Evolutionary conservation across 2,113 vertebrate genomes (phyloP).

Genomic region (Hirundichthys speculiger): DNA sequence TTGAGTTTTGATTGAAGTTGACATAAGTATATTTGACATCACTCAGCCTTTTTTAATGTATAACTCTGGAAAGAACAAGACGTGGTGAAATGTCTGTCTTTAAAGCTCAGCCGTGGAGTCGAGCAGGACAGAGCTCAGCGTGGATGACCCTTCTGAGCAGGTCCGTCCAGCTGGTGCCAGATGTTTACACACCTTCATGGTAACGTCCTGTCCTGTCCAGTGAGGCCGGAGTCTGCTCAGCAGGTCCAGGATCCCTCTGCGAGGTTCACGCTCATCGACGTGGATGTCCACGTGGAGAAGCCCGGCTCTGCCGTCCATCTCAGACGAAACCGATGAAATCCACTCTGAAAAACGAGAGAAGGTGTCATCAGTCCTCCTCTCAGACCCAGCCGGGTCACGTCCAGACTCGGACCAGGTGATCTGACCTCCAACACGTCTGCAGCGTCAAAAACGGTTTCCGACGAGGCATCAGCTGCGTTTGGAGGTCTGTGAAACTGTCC

Average conservation of each 20-base stretch:
- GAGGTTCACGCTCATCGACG: constrained; percentile 66
- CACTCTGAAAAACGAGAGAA: no score
- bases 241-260: constrained; percentile 66
- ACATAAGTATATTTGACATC: no score
- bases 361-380: not conserved
- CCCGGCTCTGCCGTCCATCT: constrained; percentile 51
- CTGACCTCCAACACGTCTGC: no score
- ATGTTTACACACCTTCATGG: constrained; percentile 75
- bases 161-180: no score
- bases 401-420: not conserved
- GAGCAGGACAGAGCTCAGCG: no score
- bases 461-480: constrained; percentile 1
- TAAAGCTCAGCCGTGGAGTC: no score
- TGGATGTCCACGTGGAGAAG: constrained; percentile 70
- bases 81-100: no score
- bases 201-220: constrained; percentile 76
- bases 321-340: not conserved
- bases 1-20: no score
- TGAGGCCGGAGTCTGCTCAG: constrained; percentile 72
- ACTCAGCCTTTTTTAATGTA: no score
- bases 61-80: no score
- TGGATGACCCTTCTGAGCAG: no score
- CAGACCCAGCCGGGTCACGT: not conserved
- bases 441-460: no score
- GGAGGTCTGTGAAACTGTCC: constrained; percentile 5